phyloP scores from a whole-genome alignment of 1,140 invertebrate genomes.

The Bathynomus jamesi region DNA sequence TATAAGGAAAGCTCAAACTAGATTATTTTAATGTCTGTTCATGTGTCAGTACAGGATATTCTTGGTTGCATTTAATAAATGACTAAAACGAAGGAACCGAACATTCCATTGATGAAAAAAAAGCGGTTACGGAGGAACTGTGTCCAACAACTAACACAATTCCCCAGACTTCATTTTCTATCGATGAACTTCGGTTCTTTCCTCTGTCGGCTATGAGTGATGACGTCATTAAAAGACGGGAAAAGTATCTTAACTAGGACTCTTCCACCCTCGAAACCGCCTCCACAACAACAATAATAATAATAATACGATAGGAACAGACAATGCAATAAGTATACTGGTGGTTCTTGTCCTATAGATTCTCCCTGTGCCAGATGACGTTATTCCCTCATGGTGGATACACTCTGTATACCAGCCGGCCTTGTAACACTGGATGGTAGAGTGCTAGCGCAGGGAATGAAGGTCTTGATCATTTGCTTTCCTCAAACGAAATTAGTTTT shows the following conservation, averaged over 20 bases:
- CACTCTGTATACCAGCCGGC: not conserved
- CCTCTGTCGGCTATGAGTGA: slow-evolving; percentile 26
- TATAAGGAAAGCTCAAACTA: slow-evolving; percentile 36
- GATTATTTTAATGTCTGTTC: slow-evolving; percentile 37
- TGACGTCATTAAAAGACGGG: not conserved
- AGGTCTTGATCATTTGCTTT: no score
- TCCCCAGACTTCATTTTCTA: no score
- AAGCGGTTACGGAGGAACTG: no score
- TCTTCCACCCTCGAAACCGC: not conserved
- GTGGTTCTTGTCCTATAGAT: not conserved
- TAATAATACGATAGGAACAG: slow-evolving; percentile 5
- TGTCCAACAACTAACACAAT: no score
- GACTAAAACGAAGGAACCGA: not conserved
- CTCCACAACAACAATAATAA: no score
- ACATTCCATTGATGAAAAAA: no score
- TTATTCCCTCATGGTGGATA: not conserved
- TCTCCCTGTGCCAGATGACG: no score
- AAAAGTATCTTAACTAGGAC: slow-evolving; percentile 9
- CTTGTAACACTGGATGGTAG: not conserved
- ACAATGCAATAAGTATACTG: not conserved
- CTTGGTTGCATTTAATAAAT: slow-evolving; percentile 38
- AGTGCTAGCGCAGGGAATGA: slow-evolving; percentile 10
- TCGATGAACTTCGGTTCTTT: no score
- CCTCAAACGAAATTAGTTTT: no score
- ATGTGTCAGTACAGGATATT: slow-evolving; percentile 35